phyloP scores from a whole-genome alignment of 1,140 invertebrate species.

The Drosophila repletoides region DNA sequence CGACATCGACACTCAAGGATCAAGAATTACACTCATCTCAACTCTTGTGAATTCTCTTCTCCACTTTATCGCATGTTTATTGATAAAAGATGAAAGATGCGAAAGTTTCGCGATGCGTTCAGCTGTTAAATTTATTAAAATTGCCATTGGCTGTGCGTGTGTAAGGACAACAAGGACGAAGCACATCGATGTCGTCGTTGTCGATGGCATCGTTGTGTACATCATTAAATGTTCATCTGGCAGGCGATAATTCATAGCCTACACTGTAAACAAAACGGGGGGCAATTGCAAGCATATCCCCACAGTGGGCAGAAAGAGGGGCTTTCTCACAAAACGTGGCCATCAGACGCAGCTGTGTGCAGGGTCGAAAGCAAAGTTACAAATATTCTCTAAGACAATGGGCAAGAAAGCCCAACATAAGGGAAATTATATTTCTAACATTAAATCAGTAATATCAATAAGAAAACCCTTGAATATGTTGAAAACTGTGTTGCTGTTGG shows the following conservation, averaged over 20 bases:
- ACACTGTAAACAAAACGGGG: conserved; percentile 38
- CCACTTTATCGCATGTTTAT: conserved; percentile 40
- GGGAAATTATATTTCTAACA: too few species aligned
- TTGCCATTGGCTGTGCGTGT: conserved; percentile 59
- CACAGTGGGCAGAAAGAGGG: neutral
- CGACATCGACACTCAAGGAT: conserved; percentile 9
- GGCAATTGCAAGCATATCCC: conserved; percentile 7
- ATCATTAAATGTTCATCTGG: conserved; percentile 79
- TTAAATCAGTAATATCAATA: too few species aligned
- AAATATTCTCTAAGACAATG: conserved; percentile 44
- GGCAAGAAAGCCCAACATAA: neutral
- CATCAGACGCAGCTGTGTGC: conserved; percentile 66
- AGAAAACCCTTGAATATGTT: too few species aligned
- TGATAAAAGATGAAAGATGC: conserved; percentile 78
- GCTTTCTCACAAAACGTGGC: conserved; percentile 26
- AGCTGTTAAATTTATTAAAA: conserved; percentile 79
- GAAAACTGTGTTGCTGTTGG: too few species aligned
- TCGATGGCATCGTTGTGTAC: conserved; percentile 44
- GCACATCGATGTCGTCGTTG: conserved; percentile 54
- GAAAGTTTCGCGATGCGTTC: conserved; percentile 58
- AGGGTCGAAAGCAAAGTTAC: conserved; percentile 18
- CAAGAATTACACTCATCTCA: neutral
- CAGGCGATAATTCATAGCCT: conserved; percentile 69
- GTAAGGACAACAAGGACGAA: conserved; percentile 25
- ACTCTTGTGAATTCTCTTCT: neutral